A percentile compares a stretch with the other conserved stretches of the same genome.
These are phyloP conservation scores for Tretioscincus oriximinensis DNA, from an alignment of 2,113 vertebrate species.

Conservation along the genomic window DNA sequence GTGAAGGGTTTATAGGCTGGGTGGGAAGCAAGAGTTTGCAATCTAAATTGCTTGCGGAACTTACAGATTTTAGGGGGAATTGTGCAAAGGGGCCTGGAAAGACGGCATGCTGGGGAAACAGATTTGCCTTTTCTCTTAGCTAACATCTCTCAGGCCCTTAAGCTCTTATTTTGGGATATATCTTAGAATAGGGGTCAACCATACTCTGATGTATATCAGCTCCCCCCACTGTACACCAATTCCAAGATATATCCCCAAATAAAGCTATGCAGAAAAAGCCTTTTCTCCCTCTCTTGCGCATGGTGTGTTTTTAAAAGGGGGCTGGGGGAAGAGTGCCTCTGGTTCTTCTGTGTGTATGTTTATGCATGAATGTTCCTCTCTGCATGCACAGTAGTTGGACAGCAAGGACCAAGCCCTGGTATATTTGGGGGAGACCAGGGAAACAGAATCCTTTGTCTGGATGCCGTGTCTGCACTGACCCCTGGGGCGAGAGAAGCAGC, in stretches of 20 bases:
- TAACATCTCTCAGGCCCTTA: too few relatives aligned
- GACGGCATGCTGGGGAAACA: too few relatives aligned
- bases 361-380: background rate
- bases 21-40: background rate
- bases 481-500: conserved; percentile 29
- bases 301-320: background rate
- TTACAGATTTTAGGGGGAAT: background rate
- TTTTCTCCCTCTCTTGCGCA: too few relatives aligned
- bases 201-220: too few relatives aligned
- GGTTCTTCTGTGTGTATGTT: background rate
- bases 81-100: background rate
- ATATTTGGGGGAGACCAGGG: background rate
- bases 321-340: too few relatives aligned
- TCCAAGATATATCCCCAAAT: too few relatives aligned
- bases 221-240: too few relatives aligned
- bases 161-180: too few relatives aligned
- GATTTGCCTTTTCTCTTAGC: background rate
- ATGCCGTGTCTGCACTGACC: conserved; percentile 20
- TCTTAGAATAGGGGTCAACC: too few relatives aligned
- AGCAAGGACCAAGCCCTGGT: background rate
- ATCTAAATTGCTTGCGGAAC: background rate
- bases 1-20: background rate
- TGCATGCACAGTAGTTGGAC: background rate
- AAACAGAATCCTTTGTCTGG: conserved; percentile 20
- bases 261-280: too few relatives aligned